These are phyloP conservation scores for Akabosia matsudoensis DNA, from an alignment of 1,140 invertebrate genomes.

Conservation along the genomic window DNA sequence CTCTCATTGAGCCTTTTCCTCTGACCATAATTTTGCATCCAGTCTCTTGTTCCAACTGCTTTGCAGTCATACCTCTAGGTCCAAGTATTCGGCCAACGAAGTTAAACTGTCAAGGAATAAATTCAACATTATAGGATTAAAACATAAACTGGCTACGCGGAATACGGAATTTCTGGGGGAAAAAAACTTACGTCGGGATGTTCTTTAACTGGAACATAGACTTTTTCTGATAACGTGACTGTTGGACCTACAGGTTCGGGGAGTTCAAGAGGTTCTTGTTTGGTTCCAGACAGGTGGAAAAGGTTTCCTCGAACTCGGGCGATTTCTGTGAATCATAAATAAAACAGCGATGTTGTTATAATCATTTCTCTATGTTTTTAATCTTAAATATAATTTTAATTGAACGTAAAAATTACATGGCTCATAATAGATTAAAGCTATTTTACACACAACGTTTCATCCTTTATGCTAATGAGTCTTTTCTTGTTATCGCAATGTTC, in stretches of 20 bases:
- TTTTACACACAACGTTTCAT: too few relatives aligned
- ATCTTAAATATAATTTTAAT: too few relatives aligned
- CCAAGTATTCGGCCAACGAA: constrained; percentile 98
- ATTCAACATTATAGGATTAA: not conserved
- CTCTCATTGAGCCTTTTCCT: constrained; percentile 99
- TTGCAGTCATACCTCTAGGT: constrained; percentile 93
- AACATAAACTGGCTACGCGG: not conserved
- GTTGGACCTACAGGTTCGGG: constrained; percentile 89
- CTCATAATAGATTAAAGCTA: too few relatives aligned
- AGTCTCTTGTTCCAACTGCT: constrained; percentile 98
- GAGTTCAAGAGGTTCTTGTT: constrained; percentile 72
- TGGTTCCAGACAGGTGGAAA: constrained; percentile 96
- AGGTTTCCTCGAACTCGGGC: constrained; percentile 92
- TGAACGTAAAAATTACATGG: too few relatives aligned
- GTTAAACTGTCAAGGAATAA: constrained; percentile 77
- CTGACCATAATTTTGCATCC: constrained; percentile 99
- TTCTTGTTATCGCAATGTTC: too few relatives aligned
- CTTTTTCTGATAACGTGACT: constrained; percentile 94
- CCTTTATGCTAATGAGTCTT: too few relatives aligned
- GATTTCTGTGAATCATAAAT: constrained; percentile 89
- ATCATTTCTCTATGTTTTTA: too few relatives aligned
- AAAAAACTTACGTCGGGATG: constrained; percentile 92
- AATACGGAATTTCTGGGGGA: not conserved
- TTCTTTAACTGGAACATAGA: constrained; percentile 98
- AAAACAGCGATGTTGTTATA: constrained; percentile 48